Percentiles rank a stretch among this genome's conserved stretches.
phyloP scores from a whole-genome alignment of 1,140 invertebrate genomes.

The Trissolcus basalis region DNA sequence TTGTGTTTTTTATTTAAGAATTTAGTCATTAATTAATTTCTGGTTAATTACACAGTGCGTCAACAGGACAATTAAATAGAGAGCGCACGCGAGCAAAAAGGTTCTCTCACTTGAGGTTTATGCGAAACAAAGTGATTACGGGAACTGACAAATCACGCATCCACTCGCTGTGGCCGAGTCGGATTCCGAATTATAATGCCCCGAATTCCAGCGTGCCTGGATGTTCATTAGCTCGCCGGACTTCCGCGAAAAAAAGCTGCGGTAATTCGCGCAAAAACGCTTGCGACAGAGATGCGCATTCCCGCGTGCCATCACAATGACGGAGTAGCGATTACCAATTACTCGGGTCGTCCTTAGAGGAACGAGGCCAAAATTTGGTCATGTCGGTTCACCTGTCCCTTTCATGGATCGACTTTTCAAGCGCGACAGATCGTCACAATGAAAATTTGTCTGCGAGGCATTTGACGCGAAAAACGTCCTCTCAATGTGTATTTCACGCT shows the following conservation, averaged over 20 bases:
- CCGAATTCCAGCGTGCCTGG: conserved; percentile 33
- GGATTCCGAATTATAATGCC: conserved; percentile 51
- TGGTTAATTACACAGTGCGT: background rate
- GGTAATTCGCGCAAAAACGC: conserved; percentile 30
- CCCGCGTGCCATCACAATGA: conserved; percentile 42
- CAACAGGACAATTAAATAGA: conserved; percentile 13
- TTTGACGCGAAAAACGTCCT: conserved; percentile 72
- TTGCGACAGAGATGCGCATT: conserved; percentile 34
- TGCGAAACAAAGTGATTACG: conserved; percentile 24
- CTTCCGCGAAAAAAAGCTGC: conserved; percentile 36
- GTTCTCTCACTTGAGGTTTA: background rate
- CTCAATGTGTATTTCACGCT: conserved; percentile 69
- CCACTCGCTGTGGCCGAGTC: background rate
- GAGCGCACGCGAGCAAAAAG: background rate
- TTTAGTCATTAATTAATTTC: background rate
- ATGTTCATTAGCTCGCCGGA: conserved; percentile 37
- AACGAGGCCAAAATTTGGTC: conserved; percentile 61
- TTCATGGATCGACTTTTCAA: conserved; percentile 33
- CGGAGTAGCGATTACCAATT: conserved; percentile 43
- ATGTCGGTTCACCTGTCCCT: conserved; percentile 71
- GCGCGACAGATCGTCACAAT: conserved; percentile 62
- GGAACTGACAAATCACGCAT: conserved; percentile 43
- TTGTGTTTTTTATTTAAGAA: background rate
- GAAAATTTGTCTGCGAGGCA: conserved; percentile 73
- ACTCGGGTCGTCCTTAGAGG: background rate